A percentile compares a stretch with the other conserved stretches of the same genome.
phyloP scores from a whole-genome alignment of 2,113 vertebrate genomes.

The Cryptomyrus ogoouensis region DNA sequence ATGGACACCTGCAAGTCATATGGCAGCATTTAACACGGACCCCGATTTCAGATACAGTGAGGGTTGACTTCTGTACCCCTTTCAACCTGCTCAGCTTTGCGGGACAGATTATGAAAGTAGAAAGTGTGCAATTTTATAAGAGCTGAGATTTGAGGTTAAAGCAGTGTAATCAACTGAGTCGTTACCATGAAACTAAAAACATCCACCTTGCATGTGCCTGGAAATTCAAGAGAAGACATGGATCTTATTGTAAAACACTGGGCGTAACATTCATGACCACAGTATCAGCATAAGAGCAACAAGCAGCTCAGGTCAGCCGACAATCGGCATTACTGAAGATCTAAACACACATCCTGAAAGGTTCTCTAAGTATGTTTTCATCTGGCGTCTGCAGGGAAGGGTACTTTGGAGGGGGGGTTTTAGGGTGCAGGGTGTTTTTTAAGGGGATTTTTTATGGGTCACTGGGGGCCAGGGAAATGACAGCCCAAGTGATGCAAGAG shows the following conservation, averaged over 20 bases:
- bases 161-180: background rate
- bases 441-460: background rate
- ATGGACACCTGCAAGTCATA: background rate
- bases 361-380: background rate
- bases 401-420: background rate
- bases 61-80: background rate
- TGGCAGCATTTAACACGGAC: background rate
- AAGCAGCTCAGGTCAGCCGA: background rate
- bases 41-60: background rate
- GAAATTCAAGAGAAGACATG: background rate
- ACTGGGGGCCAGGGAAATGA: background rate
- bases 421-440: background rate
- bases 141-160: background rate
- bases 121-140: background rate
- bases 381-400: background rate
- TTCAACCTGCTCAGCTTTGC: background rate
- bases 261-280: background rate
- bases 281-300: background rate
- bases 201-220: background rate
- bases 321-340: background rate
- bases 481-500: background rate
- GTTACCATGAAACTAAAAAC: background rate
- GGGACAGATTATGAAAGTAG: background rate
- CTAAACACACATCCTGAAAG: background rate
- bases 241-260: background rate